phyloP scores from a whole-genome alignment of 2,888 invertebrate genomes.

The Lissocephala sabroskyi region DNA sequence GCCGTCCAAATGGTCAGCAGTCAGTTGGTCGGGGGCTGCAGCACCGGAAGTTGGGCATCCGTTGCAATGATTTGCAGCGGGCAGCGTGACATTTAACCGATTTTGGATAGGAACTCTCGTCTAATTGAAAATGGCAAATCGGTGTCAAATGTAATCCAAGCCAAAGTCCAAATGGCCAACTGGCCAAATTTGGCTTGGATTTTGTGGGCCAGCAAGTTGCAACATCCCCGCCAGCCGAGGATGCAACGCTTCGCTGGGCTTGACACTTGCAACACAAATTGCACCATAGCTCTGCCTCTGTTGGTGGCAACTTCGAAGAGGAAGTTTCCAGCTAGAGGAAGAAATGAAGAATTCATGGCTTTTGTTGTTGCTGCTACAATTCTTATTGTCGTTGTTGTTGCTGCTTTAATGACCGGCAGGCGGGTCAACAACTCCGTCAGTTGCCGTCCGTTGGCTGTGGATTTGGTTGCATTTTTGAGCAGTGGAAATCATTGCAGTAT shows the following conservation, averaged over 20 bases:
- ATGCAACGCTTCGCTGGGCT: constrained; percentile 50
- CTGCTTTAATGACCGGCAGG: constrained; percentile 10
- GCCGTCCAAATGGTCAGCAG: constrained; percentile 37
- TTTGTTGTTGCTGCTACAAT: constrained; percentile 21
- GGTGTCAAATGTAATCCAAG: constrained; percentile 48
- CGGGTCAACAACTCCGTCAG: neutral
- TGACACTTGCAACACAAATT: constrained; percentile 41
- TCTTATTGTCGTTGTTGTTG: constrained; percentile 20
- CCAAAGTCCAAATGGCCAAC: constrained; percentile 18
- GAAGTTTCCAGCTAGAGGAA: constrained; percentile 6
- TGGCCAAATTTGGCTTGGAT: constrained; percentile 22
- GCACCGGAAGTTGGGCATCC: constrained; percentile 51
- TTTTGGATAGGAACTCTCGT: too few relatives aligned
- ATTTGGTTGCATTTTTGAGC: constrained; percentile 26
- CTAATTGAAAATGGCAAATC: too few relatives aligned
- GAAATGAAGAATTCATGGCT: constrained; percentile 11
- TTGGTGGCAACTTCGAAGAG: too few relatives aligned
- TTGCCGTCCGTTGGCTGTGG: constrained; percentile 5
- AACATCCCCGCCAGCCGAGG: constrained; percentile 29
- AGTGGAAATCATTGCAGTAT: constrained; percentile 53
- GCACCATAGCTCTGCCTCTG: too few relatives aligned
- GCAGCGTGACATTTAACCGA: too few relatives aligned
- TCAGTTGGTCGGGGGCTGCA: constrained; percentile 14
- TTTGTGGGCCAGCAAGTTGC: constrained; percentile 12
- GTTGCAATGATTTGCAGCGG: too few relatives aligned